A percentile compares a stretch with the other conserved stretches of the same genome.
These are phyloP conservation scores for Hecatera dysodea DNA, from an alignment of 2,888 invertebrate species.

Conservation along the genomic window DNA sequence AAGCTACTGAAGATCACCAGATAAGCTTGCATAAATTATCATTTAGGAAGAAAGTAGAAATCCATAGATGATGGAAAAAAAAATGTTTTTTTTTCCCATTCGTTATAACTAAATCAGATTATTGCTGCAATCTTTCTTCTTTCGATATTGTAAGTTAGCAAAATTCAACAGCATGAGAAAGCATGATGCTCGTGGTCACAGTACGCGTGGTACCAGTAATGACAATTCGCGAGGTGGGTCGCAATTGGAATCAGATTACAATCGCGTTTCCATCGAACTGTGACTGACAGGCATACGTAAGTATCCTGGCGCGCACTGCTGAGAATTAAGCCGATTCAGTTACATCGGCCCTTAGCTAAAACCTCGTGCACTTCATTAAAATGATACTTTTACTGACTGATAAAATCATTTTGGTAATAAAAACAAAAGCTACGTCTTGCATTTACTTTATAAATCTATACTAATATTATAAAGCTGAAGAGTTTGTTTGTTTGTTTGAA, in stretches of 20 bases:
- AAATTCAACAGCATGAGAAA: slow-evolving; percentile 25
- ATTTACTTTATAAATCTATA: neutral
- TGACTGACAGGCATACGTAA: slow-evolving; percentile 71
- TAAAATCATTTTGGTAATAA: slow-evolving; percentile 18
- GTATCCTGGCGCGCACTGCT: slow-evolving; percentile 56
- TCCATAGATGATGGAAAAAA: neutral
- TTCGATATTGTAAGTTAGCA: neutral
- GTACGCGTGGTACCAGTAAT: slow-evolving; percentile 57
- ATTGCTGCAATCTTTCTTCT: neutral
- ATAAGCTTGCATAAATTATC: neutral
- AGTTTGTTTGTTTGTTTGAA: too few relatives aligned
- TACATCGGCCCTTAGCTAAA: slow-evolving; percentile 47
- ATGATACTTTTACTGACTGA: slow-evolving; percentile 16
- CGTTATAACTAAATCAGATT: neutral
- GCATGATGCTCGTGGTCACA: slow-evolving; percentile 38
- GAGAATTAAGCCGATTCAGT: slow-evolving; percentile 55
- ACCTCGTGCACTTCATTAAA: slow-evolving; percentile 22
- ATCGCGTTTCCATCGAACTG: slow-evolving; percentile 74
- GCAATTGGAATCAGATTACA: slow-evolving; percentile 71
- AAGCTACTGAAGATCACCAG: neutral
- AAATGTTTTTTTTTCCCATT: neutral
- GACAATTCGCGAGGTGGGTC: slow-evolving; percentile 62
- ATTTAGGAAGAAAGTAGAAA: neutral
- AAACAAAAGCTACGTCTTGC: slow-evolving; percentile 3
- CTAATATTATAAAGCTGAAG: too few relatives aligned